Evolutionary conservation across 2,797 vertebrate genomes (phyloP), one percentile per base, ranked within the genome.

Genomic region (Danio kyathit): DNA sequence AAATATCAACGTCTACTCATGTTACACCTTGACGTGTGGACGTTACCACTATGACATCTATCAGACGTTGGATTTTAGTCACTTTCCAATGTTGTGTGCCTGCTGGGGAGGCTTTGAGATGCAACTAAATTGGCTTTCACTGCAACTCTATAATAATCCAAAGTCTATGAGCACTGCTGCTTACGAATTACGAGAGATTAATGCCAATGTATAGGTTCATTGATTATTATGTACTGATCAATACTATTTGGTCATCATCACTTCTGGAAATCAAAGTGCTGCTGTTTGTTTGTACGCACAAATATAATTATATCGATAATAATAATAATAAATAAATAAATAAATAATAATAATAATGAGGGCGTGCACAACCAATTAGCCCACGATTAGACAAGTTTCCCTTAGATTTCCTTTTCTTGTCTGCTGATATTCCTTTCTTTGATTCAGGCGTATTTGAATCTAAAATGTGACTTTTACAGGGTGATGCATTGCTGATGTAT

Each of bases 401-500:
- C 21, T 56, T 63, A 41, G 38, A 70, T 74, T 61, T 74, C 11
- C 46, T n/a, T 59, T 73, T 73, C 59, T 57, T 59, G 41, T 79
- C 61, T 79, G 64, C 49, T 74, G 77, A 72, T 71, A 63, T 64
- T 80, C 46, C 78, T 79, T 79, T 75, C 21, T 72, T 64, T 44
- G 56, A 84, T 75, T 73, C 76, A 76, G 74, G 59, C 56, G 80
- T 80, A 81, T 80, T 76, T 70, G 5, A 79, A 83, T 60, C 5
- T 17, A 80, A 80, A 76, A 86, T 61, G 63, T 83, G 85, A 93
- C 91, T 91, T 90, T 92, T 90, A 92, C 90, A 92, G 76, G 89
- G 89, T 91, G 88, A 91, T 85, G 85, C 85, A 88, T 91, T 91
- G 85, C 88, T 89, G 63, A 84, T 94, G 92, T 95, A 92, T 78